phyloP scores from a whole-genome alignment of 1,140 invertebrate genomes.

The Mycetomoellerius zeteki region DNA sequence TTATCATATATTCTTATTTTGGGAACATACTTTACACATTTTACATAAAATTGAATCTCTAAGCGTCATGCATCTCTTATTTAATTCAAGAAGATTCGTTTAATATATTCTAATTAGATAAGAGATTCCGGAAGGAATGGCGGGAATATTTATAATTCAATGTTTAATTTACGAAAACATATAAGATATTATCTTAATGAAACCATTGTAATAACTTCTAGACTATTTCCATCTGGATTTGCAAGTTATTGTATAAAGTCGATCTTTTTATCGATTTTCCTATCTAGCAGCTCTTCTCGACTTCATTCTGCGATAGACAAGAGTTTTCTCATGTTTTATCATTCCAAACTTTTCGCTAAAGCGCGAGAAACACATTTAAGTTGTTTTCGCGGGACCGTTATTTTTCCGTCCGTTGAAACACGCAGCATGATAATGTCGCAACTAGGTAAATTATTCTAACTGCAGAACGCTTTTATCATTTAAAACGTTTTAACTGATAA shows the following conservation, averaged over 20 bases:
- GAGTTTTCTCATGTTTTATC: constrained; percentile 20
- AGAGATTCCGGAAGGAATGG: neutral
- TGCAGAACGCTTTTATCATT: neutral
- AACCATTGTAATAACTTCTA: neutral
- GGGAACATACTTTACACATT: constrained; percentile 12
- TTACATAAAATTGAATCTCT: constrained; percentile 14
- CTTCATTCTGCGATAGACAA: neutral
- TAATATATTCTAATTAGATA: constrained; percentile 4
- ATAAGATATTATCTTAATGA: constrained; percentile 43
- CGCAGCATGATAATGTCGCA: constrained; percentile 27
- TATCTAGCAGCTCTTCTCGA: neutral
- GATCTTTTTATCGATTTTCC: constrained; percentile 18
- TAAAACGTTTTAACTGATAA: constrained; percentile 24
- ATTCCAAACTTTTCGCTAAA: constrained; percentile 26
- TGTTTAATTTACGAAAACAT: constrained; percentile 12
- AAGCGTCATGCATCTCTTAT: neutral
- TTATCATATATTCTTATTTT: constrained; percentile 2
- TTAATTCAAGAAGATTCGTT: neutral
- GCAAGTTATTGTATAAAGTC: neutral
- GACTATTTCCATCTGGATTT: neutral
- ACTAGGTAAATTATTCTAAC: constrained; percentile 13
- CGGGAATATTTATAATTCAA: neutral
- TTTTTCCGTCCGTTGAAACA: constrained; percentile 3
- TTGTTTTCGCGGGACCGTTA: constrained; percentile 36
- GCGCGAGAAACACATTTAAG: constrained; percentile 17